Base-by-base conservation (phyloP, 2,113 vertebrate species). In the Urocynchramus pylzowi region DNA sequence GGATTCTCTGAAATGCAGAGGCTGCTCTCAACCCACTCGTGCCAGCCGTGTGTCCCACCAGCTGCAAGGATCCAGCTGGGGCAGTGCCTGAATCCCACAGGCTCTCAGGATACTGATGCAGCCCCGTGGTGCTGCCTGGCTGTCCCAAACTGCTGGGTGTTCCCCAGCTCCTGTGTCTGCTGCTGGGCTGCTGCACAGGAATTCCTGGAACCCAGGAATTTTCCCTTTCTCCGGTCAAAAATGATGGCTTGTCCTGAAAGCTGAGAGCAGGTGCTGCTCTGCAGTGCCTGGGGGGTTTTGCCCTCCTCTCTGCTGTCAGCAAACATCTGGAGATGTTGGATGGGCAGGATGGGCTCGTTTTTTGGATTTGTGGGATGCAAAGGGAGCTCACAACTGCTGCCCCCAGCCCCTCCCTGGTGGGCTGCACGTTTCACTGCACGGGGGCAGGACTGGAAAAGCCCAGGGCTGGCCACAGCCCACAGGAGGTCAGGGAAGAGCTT, bases 11-110 rank as follows among this genome's bases (percentile, higher is more conserved):
- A 35, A 31, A 35, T 26, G 19, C 65, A 26, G 41, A 45, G 60
- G 65, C 42, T 80, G 76, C 57, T 83, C 59, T 24, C 0, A 3
- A 7, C 6, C 70, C 1, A 0, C 9, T 3, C 0, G 6, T 30
- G 6, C 35, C 0, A 0, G 16, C 14, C 1, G 1, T 14, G 1
- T 21, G 39, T 69, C 52, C 7, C 30, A 56, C 8, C 2, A 5
- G 41, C 67, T 52, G 41, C 8, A 1, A 9, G 28, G 49, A 20
- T 19, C 42, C 63, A 11, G 8, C n/a, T 1, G 13, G 33, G 18
- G 26, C 56, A 1, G 20, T 30, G 47, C 47, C 59, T 22, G 70
- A 15, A 2, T 31, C 45, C 11, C 8, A 1, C 1, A 1, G 63
- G 57, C 57, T 26, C 18, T 3, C 54, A 20, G 54, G 76, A 3